These are phyloP conservation scores for Conger conger DNA, from an alignment of 2,113 vertebrate genomes.

Conservation along the genomic window DNA sequence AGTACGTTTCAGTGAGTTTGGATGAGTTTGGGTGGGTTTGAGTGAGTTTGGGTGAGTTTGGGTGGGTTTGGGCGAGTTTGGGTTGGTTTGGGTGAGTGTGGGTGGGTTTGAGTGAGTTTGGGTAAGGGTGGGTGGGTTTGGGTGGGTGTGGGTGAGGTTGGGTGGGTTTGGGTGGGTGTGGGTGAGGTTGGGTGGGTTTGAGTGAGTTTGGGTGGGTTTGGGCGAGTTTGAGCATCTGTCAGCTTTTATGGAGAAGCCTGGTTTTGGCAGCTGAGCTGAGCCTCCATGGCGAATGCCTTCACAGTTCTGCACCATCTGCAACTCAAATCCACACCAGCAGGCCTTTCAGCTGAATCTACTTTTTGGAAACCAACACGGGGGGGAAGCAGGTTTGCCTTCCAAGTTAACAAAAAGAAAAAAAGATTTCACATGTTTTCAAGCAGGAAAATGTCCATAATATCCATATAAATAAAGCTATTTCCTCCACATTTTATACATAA, in stretches of 20 bases:
- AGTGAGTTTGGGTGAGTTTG: too few species aligned
- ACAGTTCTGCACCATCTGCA: slow-evolving; percentile 47
- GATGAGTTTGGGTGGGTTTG: too few species aligned
- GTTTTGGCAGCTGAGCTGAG: neutral
- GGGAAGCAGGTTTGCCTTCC: neutral
- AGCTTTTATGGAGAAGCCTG: slow-evolving; percentile 37
- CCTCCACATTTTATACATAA: slow-evolving; percentile 13
- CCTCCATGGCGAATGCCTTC: neutral
- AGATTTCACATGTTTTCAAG: slow-evolving; percentile 21
- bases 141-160: too few species aligned
- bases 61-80: too few species aligned
- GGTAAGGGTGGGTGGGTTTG: too few species aligned
- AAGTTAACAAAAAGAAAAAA: slow-evolving; percentile 31
- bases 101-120: too few species aligned
- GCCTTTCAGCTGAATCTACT: slow-evolving; percentile 53
- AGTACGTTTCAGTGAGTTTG: too few species aligned
- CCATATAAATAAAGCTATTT: slow-evolving; percentile 27
- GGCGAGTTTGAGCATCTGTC: slow-evolving; percentile 22
- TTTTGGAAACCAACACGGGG: slow-evolving; percentile 30
- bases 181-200: too few species aligned
- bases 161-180: too few species aligned
- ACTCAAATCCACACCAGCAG: slow-evolving; percentile 46
- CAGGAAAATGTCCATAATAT: slow-evolving; percentile 17
- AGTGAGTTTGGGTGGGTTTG: neutral
- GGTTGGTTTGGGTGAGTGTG: too few species aligned